These are phyloP conservation scores for Burhinus oedicnemus DNA, from an alignment of 2,113 vertebrate species.

Conservation along the genomic window DNA sequence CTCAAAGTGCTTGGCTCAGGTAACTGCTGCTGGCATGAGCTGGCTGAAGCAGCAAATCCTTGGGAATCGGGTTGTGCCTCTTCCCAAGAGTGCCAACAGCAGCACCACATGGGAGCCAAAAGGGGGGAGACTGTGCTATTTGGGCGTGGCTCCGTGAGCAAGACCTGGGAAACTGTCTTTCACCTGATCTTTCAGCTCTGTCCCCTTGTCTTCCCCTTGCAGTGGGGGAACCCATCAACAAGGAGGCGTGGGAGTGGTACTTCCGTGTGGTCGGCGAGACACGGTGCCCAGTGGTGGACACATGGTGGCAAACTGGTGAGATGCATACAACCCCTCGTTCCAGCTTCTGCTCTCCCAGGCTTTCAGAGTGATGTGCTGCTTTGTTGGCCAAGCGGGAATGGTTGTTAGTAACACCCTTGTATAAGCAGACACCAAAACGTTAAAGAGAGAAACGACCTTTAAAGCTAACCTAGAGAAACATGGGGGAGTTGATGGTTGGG, in stretches of 20 bases:
- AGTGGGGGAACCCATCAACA: constrained; percentile 93
- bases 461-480: neutral
- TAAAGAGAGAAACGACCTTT: neutral
- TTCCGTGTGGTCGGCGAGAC: constrained; percentile 84
- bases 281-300: constrained; percentile 87
- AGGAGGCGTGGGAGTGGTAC: constrained; percentile 91
- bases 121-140: fast-evolving
- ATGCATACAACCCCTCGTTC: fast-evolving
- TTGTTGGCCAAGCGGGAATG: neutral
- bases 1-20: constrained; percentile 83
- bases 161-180: neutral
- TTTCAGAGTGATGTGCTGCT: neutral
- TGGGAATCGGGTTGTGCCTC: neutral
- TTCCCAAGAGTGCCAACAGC: neutral
- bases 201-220: constrained; percentile 4
- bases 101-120: neutral
- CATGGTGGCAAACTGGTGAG: constrained; percentile 95
- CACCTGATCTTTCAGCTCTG: neutral
- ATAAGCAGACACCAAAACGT: neutral
- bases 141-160: neutral
- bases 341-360: neutral
- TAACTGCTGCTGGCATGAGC: neutral
- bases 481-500: fast-evolving
- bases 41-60: neutral
- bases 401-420: neutral